Conservation (phyloP, 2,113 vertebrate genomes). For the Neolamprologus toae region DNA sequence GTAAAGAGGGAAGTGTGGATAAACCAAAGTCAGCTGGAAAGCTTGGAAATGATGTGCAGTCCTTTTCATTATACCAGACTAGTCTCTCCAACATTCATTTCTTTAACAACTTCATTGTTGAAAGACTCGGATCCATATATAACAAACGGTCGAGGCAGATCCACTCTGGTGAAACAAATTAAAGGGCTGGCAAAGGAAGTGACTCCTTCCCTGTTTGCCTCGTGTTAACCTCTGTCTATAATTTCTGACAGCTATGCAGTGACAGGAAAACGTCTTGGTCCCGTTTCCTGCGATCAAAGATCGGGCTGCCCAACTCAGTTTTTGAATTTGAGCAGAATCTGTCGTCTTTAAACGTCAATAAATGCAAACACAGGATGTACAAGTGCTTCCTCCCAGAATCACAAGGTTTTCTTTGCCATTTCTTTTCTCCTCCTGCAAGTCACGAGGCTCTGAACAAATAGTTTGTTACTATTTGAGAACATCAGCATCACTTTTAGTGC, state of each 20-base stretch:
- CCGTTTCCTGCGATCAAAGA: neutral
- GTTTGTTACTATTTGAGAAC: neutral
- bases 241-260: neutral
- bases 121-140: neutral
- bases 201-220: neutral
- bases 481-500: neutral
- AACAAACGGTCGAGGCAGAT: neutral
- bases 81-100: neutral
- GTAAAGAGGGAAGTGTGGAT: neutral
- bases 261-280: neutral
- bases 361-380: neutral
- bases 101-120: neutral
- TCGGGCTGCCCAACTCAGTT: neutral
- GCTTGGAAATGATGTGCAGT: neutral
- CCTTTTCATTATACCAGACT: neutral
- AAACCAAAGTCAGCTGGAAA: neutral
- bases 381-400: neutral
- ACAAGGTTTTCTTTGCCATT: neutral
- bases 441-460: neutral
- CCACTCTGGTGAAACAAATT: neutral
- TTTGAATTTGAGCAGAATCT: neutral
- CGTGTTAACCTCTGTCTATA: neutral
- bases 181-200: neutral
- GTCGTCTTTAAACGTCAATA: neutral
- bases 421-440: neutral